Evolutionary conservation across 2,888 invertebrate species (phyloP).

Genomic region (Vesta saturnalis): DNA sequence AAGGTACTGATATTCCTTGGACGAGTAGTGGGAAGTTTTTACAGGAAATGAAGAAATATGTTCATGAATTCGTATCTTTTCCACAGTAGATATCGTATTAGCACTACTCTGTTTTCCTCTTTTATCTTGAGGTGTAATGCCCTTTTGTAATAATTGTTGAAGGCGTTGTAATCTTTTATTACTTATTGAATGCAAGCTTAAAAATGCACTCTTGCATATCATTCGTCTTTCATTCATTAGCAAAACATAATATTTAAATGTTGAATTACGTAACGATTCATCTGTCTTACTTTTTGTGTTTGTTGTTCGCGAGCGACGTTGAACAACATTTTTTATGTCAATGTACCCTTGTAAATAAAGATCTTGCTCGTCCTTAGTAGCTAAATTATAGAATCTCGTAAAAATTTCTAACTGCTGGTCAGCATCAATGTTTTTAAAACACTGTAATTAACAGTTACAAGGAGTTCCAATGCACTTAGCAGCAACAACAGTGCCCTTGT

Average conservation of each 20-base stretch:
- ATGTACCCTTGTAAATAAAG: not conserved
- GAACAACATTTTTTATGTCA: too few species aligned
- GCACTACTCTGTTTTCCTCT: conserved; percentile 17
- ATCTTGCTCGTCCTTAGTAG: not conserved
- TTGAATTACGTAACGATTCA: too few species aligned
- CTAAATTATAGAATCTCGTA: conserved; percentile 4
- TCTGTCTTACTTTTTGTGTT: too few species aligned
- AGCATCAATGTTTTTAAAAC: not conserved
- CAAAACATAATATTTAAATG: not conserved
- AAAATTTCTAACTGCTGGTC: not conserved
- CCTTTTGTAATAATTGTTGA: too few species aligned
- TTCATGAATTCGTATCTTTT: conserved; percentile 10
- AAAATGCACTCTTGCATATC: not conserved
- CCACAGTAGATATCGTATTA: not conserved
- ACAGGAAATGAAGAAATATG: conserved; percentile 22
- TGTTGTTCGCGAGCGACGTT: too few species aligned
- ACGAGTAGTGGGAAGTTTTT: conserved; percentile 16
- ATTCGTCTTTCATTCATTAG: not conserved
- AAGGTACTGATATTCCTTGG: conserved; percentile 11
- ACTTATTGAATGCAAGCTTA: conserved; percentile 8
- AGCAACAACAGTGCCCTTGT: too few species aligned
- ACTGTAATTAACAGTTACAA: too few species aligned
- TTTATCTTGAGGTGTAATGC: conserved; percentile 15
- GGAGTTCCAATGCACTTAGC: too few species aligned
- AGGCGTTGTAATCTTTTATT: conserved; percentile 10